Evolutionary conservation across 2,888 invertebrate species (phyloP), one percentile per base, ranked within the genome.

Genomic region (Synergus gifuensis): DNA sequence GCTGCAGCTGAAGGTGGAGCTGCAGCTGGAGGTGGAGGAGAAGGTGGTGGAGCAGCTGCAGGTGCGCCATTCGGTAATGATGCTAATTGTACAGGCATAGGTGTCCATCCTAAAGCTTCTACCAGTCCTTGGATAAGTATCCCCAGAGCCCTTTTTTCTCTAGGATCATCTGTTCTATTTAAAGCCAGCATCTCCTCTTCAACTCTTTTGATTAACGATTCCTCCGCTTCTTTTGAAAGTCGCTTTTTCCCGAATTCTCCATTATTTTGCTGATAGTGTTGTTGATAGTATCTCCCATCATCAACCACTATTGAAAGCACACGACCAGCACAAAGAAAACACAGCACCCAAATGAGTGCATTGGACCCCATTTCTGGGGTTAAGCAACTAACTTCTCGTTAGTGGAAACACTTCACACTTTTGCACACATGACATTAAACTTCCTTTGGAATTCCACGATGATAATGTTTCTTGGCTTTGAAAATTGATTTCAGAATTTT

Each of bases 71-170:
- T 90, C 0, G 91, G 87, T 11, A 92, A 78, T 0, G 90, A 84
- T 0, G 90, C 89, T 4, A 91, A 8, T 79, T 89, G 89, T 9
- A 92, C 79, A 0, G 91, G 88, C 0, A 89, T 84, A 14, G 89
- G 83, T 1, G 86, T 88, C 80, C 91, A 92, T 0, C 92, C 92
- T 7, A 92, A 86, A 5, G 90, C 91, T 76, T 89, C 89, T 1
- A 90, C 91, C 44, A 91, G 73, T 4, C 91, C 91, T 22, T 90
- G 91, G 0, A 92, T 84, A 8, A 92, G 86, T 14, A 92, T 81
- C 5, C 92, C 92, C 4, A 92, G 77, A 0, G 90, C 91, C 76
- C 92, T 86, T 81, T 91, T 92, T 49, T 91, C 91, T 0, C 92
- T 85, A 0, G 85, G 77, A 8, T 84, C 87, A 4, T 85, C 85